These are phyloP conservation scores for Pseudorectes ferrugineus DNA, from an alignment of 2,113 vertebrate genomes.

Conservation along the genomic window DNA sequence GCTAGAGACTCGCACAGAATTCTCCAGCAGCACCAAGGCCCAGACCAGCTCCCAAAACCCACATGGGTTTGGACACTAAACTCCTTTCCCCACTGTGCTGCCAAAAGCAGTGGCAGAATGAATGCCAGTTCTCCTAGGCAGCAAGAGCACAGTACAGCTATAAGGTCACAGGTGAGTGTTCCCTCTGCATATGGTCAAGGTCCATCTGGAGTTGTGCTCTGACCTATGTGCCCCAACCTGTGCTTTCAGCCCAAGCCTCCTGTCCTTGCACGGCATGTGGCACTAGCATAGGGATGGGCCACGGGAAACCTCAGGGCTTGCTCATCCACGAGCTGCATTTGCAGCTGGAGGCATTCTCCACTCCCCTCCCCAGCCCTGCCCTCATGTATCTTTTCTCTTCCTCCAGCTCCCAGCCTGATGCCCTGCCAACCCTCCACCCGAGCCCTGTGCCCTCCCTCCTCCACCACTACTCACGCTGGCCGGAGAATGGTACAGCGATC, in stretches of 20 bases:
- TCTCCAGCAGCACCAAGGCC: neutral
- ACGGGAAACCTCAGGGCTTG: neutral
- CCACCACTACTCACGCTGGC: slow-evolving; percentile 81
- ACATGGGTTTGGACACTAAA: neutral
- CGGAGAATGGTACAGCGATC: slow-evolving; percentile 83
- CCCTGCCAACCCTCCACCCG: neutral
- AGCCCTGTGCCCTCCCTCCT: neutral
- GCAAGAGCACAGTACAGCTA: neutral
- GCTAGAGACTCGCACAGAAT: neutral
- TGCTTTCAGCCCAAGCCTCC: neutral
- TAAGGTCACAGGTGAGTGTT: neutral
- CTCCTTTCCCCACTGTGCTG: neutral
- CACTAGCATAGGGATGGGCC: neutral
- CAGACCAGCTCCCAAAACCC: neutral
- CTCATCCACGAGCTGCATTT: neutral
- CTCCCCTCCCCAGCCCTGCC: neutral
- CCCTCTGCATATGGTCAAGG: neutral
- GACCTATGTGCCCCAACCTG: neutral
- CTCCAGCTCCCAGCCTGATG: neutral
- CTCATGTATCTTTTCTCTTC: neutral
- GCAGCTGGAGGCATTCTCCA: neutral
- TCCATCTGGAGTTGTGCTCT: neutral
- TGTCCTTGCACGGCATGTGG: accelerated
- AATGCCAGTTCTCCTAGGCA: neutral
- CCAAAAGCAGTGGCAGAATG: neutral